Evolutionary conservation across 2,888 invertebrate genomes (phyloP).

Genomic region (Drosophila picticornis): DNA sequence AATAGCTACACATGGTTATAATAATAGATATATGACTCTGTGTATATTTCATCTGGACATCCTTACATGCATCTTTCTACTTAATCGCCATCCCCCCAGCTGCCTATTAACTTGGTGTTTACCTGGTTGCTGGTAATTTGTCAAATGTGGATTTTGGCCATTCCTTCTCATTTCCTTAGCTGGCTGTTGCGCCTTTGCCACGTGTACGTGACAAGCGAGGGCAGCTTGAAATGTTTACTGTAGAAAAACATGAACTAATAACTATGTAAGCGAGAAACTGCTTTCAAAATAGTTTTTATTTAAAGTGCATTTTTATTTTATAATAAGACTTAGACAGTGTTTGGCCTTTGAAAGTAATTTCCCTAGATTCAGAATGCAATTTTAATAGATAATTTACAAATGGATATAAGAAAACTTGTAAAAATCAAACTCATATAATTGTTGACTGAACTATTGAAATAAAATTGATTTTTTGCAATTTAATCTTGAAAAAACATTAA

Average conservation of each 20-base stretch:
- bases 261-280: not conserved
- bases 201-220: slow-evolving; percentile 41
- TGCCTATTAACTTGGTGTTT: slow-evolving; percentile 46
- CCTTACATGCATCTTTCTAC: slow-evolving; percentile 4
- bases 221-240: slow-evolving; percentile 19
- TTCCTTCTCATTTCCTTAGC: slow-evolving; percentile 41
- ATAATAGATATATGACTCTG: slow-evolving; percentile 32
- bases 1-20: slow-evolving; percentile 41
- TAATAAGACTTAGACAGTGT: not conserved
- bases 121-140: slow-evolving; percentile 74
- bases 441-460: not conserved
- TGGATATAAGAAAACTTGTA: not conserved
- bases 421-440: not conserved
- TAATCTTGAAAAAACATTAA: not conserved
- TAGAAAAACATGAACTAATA: not conserved
- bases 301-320: not conserved
- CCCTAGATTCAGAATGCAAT: not conserved
- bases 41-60: not conserved
- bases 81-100: not conserved
- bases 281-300: not conserved
- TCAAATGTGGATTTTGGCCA: slow-evolving; percentile 72
- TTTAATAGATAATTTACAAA: not conserved
- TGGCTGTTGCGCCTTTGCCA: slow-evolving; percentile 59
- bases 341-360: not conserved
- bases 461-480: not conserved